Conservation (phyloP, 64 coral and sea anemone genomes). For the Astreopora myriophthalma region DNA sequence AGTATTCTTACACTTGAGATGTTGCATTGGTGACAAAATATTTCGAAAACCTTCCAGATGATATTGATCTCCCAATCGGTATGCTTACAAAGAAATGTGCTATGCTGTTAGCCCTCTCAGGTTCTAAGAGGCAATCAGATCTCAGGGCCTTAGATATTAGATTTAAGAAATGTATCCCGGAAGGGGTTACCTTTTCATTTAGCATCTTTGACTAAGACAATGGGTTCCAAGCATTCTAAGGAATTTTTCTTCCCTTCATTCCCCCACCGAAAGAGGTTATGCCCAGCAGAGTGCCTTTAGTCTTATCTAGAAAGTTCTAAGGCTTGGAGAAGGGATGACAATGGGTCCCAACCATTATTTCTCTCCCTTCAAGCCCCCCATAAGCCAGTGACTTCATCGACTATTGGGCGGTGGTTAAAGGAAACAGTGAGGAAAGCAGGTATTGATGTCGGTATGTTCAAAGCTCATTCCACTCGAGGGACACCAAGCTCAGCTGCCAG, state of each 20-base stretch:
- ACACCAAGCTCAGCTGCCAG: neutral
- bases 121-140: constrained; percentile 2
- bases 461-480: neutral
- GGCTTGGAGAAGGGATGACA: neutral
- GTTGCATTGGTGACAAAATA: neutral
- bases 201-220: neutral
- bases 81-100: neutral
- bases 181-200: constrained; percentile 23
- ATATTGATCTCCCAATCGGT: neutral
- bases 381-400: constrained; percentile 30
- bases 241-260: constrained; percentile 5
- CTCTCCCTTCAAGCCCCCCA: constrained; percentile 1
- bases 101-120: neutral
- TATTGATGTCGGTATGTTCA: neutral
- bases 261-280: neutral
- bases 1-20: constrained; percentile 22
- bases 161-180: neutral
- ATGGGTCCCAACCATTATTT: constrained; percentile 11
- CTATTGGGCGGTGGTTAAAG: constrained; percentile 7
- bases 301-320: neutral
- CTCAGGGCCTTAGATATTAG: constrained; percentile 24
- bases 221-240: neutral
- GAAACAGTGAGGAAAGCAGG: neutral
- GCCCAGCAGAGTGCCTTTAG: neutral
- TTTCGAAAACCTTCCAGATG: neutral